phyloP scores from a whole-genome alignment of 2,888 invertebrate species.

The Brenthis daphne region DNA sequence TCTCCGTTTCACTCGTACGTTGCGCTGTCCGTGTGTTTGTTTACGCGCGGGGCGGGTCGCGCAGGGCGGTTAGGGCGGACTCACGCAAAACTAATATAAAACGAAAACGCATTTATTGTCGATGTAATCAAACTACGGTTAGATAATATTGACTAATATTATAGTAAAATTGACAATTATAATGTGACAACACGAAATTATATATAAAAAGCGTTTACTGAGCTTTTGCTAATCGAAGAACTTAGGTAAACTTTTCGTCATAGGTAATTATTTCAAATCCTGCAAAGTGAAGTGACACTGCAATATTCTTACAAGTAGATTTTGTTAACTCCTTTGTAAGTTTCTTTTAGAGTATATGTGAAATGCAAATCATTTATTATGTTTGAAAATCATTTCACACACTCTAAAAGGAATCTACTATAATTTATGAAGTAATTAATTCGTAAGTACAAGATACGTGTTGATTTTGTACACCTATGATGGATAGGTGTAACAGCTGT shows the following conservation, averaged over 20 bases:
- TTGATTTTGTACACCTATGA: background rate
- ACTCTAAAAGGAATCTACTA: too few relatives aligned
- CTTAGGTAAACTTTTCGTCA: too few relatives aligned
- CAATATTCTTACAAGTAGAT: too few relatives aligned
- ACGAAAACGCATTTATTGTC: slow-evolving; percentile 47
- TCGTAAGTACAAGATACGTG: background rate
- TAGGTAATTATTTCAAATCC: too few relatives aligned
- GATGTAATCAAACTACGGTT: slow-evolving; percentile 46
- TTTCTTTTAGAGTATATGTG: too few relatives aligned
- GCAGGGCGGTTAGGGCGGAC: slow-evolving; percentile 75
- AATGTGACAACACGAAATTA: background rate
- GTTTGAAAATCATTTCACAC: too few relatives aligned
- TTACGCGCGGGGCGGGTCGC: slow-evolving; percentile 69
- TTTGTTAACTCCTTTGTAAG: too few relatives aligned
- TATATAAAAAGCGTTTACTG: too few relatives aligned
- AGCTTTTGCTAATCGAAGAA: too few relatives aligned
- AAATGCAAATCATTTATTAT: too few relatives aligned
- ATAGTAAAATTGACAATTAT: background rate
- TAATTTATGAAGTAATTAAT: too few relatives aligned
- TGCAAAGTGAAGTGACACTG: too few relatives aligned
- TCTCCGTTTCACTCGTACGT: slow-evolving; percentile 54
- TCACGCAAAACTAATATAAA: slow-evolving; percentile 68
- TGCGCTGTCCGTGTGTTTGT: slow-evolving; percentile 57
- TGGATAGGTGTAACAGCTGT: slow-evolving; percentile 39
- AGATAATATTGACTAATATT: slow-evolving; percentile 17